Percentiles rank a stretch among this genome's conserved stretches.
Conservation (phyloP, 2,113 vertebrate species). For the Podarcis muralis region DNA sequence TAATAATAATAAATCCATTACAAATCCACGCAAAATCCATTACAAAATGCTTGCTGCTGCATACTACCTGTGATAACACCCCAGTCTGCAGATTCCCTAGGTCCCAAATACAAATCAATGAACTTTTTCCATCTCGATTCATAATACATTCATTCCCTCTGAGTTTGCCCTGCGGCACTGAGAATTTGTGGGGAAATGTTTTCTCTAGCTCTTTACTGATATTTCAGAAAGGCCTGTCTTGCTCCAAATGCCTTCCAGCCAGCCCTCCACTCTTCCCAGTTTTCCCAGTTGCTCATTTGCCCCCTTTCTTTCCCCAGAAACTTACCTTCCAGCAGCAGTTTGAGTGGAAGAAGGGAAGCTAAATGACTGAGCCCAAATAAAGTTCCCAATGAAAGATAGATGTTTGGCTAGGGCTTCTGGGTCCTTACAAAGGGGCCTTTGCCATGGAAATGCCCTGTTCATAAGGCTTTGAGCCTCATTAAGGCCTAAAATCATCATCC, state of each 20-base stretch:
- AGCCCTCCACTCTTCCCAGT: neutral
- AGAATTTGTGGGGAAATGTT: neutral
- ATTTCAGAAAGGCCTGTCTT: neutral
- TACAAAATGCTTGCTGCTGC: too few species aligned
- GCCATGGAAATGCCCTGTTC: neutral
- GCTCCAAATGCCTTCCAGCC: neutral
- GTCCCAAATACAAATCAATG: too few species aligned
- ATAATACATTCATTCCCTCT: neutral
- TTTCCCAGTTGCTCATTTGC: neutral
- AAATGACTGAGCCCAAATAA: neutral
- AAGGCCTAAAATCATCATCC: neutral
- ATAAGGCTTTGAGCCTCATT: neutral
- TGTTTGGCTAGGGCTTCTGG: neutral
- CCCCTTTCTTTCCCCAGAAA: neutral
- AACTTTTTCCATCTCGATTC: neutral
- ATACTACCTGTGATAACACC: too few species aligned
- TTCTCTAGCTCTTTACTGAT: neutral
- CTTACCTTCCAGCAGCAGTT: neutral
- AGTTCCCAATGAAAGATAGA: too few species aligned
- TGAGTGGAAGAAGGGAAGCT: neutral
- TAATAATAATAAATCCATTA: too few species aligned
- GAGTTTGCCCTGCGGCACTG: too few species aligned
- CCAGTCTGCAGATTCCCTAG: too few species aligned
- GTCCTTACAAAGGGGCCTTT: neutral
- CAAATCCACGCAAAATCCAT: too few species aligned